A percentile compares a stretch with the other conserved stretches of the same genome.
Evolutionary conservation across 2,888 invertebrate species (phyloP).

Genomic region (Unio pictorum): DNA sequence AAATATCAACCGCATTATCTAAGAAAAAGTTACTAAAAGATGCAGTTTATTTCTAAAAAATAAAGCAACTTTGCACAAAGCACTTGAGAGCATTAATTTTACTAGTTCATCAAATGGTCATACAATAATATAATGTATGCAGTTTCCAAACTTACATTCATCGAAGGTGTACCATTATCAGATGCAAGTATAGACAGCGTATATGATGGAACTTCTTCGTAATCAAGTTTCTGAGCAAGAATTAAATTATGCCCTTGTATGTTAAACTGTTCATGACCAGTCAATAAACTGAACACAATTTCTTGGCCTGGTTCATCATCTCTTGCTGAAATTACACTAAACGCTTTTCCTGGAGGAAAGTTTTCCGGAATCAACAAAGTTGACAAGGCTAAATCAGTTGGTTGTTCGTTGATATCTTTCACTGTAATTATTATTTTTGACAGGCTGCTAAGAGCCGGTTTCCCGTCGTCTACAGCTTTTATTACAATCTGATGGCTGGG

Average conservation of each 20-base stretch:
- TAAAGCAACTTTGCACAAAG: too few species aligned
- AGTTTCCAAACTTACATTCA: constrained; percentile 5
- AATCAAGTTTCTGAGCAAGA: constrained; percentile 18
- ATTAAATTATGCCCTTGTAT: constrained; percentile 11
- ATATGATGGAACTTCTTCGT: constrained; percentile 19
- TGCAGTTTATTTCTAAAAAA: too few species aligned
- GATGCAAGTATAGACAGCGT: constrained; percentile 14
- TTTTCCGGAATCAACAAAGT: constrained; percentile 19
- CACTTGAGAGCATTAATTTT: too few species aligned
- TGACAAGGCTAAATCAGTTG: constrained; percentile 27
- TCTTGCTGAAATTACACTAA: constrained; percentile 14
- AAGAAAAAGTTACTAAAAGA: too few species aligned
- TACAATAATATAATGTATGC: too few species aligned
- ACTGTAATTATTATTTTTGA: constrained; percentile 29
- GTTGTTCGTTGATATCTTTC: constrained; percentile 45
- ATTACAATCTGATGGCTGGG: constrained; percentile 27
- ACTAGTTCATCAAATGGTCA: too few species aligned
- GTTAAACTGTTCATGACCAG: constrained; percentile 13
- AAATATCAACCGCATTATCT: not conserved
- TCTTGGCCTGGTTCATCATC: constrained; percentile 41
- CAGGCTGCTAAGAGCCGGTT: constrained; percentile 22
- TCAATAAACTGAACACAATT: constrained; percentile 21
- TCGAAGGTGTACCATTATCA: constrained; percentile 14
- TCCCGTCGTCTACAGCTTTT: constrained; percentile 39
- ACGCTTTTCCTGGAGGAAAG: not conserved